Percentiles rank a stretch among this genome's conserved stretches.
These are phyloP conservation scores for Margaritifera margaritifera DNA, from an alignment of 2,888 invertebrate species.

Conservation along the genomic window DNA sequence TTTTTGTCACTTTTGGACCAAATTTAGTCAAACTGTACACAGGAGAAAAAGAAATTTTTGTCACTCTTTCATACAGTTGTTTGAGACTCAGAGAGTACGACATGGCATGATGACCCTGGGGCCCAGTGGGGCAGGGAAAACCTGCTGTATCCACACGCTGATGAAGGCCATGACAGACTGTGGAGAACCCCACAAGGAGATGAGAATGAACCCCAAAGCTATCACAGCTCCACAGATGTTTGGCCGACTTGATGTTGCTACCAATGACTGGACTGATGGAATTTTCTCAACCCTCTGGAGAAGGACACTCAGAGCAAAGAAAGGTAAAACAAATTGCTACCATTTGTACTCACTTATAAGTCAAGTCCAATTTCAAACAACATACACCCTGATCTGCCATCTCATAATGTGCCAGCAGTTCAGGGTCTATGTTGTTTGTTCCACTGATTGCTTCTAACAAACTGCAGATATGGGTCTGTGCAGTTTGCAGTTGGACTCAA, in stretches of 20 bases:
- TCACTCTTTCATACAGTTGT: slow-evolving; percentile 56
- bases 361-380: too few species aligned
- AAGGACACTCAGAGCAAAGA: slow-evolving; percentile 90
- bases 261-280: slow-evolving; percentile 99
- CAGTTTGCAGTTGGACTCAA: too few species aligned
- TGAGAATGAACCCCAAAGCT: slow-evolving; percentile 99
- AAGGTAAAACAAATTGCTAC: slow-evolving; percentile 67
- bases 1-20: too few species aligned
- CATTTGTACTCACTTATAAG: too few species aligned
- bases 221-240: slow-evolving; percentile 99
- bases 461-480: too few species aligned
- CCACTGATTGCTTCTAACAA: too few species aligned
- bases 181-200: slow-evolving; percentile 90
- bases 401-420: too few species aligned
- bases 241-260: slow-evolving; percentile 94
- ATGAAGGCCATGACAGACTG: slow-evolving; percentile 93
- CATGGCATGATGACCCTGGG: slow-evolving; percentile 87
- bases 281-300: slow-evolving; percentile 98
- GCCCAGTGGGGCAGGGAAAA: slow-evolving; percentile 95
- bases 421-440: too few species aligned
- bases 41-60: too few species aligned
- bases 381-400: too few species aligned
- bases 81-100: slow-evolving; percentile 73
- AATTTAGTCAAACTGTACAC: too few species aligned
- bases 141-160: slow-evolving; percentile 89